phyloP scores from a whole-genome alignment of 2,888 invertebrate genomes.

The Ornithoptera alexandrae region DNA sequence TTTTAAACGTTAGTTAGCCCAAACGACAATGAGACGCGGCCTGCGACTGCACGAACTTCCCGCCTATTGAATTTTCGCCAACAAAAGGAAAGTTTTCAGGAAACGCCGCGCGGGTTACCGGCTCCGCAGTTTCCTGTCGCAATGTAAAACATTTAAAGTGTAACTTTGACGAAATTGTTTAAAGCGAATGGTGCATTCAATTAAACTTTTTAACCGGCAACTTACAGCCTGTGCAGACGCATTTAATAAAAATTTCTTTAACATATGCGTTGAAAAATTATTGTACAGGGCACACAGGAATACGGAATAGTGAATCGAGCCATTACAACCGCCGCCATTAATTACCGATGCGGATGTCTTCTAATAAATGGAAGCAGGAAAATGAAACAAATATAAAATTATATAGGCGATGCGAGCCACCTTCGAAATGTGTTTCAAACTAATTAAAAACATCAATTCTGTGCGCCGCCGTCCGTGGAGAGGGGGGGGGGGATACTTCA shows the following conservation, averaged over 20 bases:
- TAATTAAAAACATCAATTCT: constrained; percentile 80
- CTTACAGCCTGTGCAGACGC: constrained; percentile 21
- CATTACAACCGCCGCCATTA: constrained; percentile 14
- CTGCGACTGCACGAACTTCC: constrained; percentile 56
- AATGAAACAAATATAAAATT: constrained; percentile 39
- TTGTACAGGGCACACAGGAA: neutral
- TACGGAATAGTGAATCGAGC: neutral
- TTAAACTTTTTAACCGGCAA: constrained; percentile 35
- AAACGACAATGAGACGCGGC: constrained; percentile 51
- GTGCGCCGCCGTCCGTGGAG: constrained; percentile 50
- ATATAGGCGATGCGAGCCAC: constrained; percentile 62
- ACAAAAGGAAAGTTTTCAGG: constrained; percentile 74
- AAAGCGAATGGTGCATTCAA: constrained; percentile 38
- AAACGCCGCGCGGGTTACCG: constrained; percentile 63
- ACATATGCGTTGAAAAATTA: neutral
- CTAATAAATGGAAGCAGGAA: constrained; percentile 43
- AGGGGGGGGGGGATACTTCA: constrained; percentile 61
- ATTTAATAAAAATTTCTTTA: neutral
- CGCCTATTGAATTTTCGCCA: constrained; percentile 71
- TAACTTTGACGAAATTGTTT: constrained; percentile 37
- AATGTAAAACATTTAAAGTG: constrained; percentile 32
- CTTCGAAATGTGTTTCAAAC: constrained; percentile 75
- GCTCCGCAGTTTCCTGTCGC: constrained; percentile 38
- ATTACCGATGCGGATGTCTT: constrained; percentile 17
- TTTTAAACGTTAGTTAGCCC: constrained; percentile 52